These are phyloP conservation scores for Tipula helvola DNA, from an alignment of 2,888 invertebrate species.

Conservation along the genomic window DNA sequence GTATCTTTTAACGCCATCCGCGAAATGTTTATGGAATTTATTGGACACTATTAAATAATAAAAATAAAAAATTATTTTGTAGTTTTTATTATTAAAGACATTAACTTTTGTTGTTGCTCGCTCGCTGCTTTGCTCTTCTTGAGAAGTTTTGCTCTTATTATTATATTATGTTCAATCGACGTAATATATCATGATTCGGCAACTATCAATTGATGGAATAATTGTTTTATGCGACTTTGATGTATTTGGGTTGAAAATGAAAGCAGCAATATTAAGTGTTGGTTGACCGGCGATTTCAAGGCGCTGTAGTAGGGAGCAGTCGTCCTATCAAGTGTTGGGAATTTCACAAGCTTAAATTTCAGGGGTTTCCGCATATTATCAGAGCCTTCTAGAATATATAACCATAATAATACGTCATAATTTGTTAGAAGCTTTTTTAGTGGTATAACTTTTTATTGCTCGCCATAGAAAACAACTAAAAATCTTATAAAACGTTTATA, in stretches of 20 bases:
- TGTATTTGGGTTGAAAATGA: background rate
- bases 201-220: background rate
- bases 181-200: background rate
- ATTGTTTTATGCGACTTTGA: background rate
- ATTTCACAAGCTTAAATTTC: too few relatives aligned
- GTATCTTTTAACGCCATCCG: conserved; percentile 9
- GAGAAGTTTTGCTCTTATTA: background rate
- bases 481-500: too few relatives aligned
- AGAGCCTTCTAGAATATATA: too few relatives aligned
- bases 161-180: background rate
- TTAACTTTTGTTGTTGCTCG: background rate
- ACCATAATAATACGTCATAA: too few relatives aligned
- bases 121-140: background rate
- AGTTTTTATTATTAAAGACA: background rate
- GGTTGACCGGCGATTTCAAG: too few relatives aligned
- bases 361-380: too few relatives aligned
- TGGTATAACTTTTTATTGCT: too few relatives aligned
- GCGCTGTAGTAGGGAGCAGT: too few relatives aligned
- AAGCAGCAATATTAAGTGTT: background rate
- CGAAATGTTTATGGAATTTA: conserved; percentile 9
- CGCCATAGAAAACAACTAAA: too few relatives aligned
- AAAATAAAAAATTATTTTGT: background rate
- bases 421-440: too few relatives aligned
- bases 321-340: too few relatives aligned
- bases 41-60: conserved; percentile 4